Evolutionary conservation across 2,113 vertebrate species (phyloP).

Genomic region (Dipodomys stephensi): DNA sequence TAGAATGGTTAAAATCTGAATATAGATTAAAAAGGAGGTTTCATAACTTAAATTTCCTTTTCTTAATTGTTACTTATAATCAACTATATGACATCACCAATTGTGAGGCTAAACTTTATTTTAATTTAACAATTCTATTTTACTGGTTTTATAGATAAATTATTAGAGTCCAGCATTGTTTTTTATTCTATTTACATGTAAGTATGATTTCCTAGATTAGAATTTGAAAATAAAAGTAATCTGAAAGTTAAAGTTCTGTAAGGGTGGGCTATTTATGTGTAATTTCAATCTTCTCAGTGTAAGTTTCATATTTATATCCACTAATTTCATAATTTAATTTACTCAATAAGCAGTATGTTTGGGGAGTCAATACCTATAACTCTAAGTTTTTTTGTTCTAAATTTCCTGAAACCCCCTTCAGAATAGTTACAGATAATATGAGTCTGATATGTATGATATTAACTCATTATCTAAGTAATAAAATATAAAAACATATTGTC

Average conservation of each 20-base stretch:
- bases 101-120: background rate
- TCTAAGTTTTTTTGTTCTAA: background rate
- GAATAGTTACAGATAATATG: background rate
- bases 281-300: slow-evolving; percentile 31
- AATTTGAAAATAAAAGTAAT: background rate
- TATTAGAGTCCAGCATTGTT: background rate
- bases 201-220: background rate
- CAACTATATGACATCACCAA: background rate
- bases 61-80: background rate
- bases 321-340: background rate
- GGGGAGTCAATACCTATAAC: background rate
- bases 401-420: slow-evolving; percentile 24
- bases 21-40: background rate
- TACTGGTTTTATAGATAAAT: slow-evolving; percentile 14
- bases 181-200: background rate
- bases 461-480: background rate
- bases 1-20: background rate
- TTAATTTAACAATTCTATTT: slow-evolving; percentile 4
- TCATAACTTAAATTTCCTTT: slow-evolving; percentile 4
- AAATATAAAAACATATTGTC: slow-evolving; percentile 18
- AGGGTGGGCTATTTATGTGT: background rate
- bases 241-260: background rate
- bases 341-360: background rate
- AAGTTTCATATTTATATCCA: background rate
- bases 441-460: background rate